Evolutionary conservation across 1,140 invertebrate genomes (phyloP).

Genomic region (Eriosoma lanigerum): DNA sequence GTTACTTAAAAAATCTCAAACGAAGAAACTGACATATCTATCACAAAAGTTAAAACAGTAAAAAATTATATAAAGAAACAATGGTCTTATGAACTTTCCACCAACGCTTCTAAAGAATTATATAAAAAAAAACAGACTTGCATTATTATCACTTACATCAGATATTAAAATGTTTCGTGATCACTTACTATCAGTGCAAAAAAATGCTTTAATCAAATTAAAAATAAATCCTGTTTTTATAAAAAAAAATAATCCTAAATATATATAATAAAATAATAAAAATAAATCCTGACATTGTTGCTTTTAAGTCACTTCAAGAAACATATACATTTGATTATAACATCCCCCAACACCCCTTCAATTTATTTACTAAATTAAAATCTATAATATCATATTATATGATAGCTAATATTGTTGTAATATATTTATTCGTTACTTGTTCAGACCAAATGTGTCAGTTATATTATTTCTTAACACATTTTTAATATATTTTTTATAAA

Average conservation of each 20-base stretch:
- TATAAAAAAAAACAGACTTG: neutral
- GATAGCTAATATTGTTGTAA: too few relatives aligned
- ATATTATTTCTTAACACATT: too few relatives aligned
- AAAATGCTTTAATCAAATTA: neutral
- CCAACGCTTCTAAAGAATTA: neutral
- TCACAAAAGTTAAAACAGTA: neutral
- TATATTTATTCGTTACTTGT: too few relatives aligned
- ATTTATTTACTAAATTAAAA: too few relatives aligned
- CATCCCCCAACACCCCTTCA: too few relatives aligned
- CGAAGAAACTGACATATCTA: neutral
- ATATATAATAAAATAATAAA: too few relatives aligned
- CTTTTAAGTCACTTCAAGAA: neutral
- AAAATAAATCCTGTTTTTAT: neutral
- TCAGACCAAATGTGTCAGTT: too few relatives aligned
- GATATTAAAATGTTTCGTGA: conserved; percentile 1
- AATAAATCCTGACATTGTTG: neutral
- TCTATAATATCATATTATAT: too few relatives aligned
- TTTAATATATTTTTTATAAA: too few relatives aligned
- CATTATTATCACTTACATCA: neutral
- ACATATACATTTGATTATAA: too few relatives aligned
- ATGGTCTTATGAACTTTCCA: neutral
- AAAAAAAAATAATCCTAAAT: too few relatives aligned
- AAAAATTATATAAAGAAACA: neutral
- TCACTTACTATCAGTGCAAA: neutral
- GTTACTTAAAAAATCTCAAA: neutral